Evolutionary conservation across 2,888 invertebrate species (phyloP), one percentile per base, ranked within the genome.

Genomic region (Nephrotoma flavescens): DNA sequence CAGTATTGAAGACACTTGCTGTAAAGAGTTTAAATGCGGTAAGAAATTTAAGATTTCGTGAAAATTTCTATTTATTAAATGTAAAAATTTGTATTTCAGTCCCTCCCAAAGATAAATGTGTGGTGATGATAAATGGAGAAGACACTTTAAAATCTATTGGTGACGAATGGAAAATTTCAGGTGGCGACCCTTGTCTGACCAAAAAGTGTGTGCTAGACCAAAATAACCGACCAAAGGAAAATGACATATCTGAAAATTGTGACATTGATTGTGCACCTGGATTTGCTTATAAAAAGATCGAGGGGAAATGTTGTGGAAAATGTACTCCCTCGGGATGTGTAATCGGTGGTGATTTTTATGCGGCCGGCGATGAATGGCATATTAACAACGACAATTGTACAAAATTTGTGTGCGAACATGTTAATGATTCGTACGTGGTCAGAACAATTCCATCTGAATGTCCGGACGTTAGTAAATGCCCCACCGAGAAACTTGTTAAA

Each of bases 341-440:
- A 0, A 90, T 93, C 1, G 93, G 92, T 0, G 93, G 92, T 0
- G 89, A 90, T 0, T 88, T 94, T 0, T 92, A 93, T 85, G 88
- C 91, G 41, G 92, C 93, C 0, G 93, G 93, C n/a, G 90, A 92
- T 0, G 91, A 90, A 0, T 95, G 95, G 95, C 90, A 90, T 6
- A 94, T 95, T 0, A 88, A 90, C 0, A 85, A 45, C 4, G 95
- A 95, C 89, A 94, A 94, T 89, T 96, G 95, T 90, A 95, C 95
- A 0, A 92, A 92, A 19, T 95, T 91, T 90, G 90, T 91, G 5
- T 96, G 96, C 89, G 90, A 89, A 4, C 87, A 89, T 45, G 92
- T 90, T 86, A 91, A 90, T 85, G 92, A 92, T 0, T 92, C 94
- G 88, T 91, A 95, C 87, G 92, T 92, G 88, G 92, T 94, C 88